Conservation (phyloP, 2,888 invertebrate species). For the Latrodectus hesperus region DNA sequence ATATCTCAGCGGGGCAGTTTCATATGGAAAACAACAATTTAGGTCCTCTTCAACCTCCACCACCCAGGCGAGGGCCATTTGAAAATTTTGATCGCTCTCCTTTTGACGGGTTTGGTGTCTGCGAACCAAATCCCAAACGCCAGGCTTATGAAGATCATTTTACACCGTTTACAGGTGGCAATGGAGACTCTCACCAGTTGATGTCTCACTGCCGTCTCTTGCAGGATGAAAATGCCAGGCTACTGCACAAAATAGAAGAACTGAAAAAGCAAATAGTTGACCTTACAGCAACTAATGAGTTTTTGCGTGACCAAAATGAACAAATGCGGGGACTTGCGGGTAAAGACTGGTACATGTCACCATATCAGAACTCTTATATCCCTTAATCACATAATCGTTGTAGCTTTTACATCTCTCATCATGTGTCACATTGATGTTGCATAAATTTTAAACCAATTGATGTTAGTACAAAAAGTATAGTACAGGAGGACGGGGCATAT, state of each 20-base stretch:
- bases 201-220: conserved; percentile 71
- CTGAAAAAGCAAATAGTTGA: conserved; percentile 84
- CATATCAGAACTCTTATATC: conserved; percentile 62
- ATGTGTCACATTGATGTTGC: conserved; percentile 64
- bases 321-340: conserved; percentile 77
- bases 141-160: conserved; percentile 67
- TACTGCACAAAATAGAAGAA: conserved; percentile 82
- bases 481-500: too few species aligned
- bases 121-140: conserved; percentile 71
- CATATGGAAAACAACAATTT: conserved; percentile 55
- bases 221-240: conserved; percentile 82
- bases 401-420: conserved; percentile 60
- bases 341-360: conserved; percentile 63
- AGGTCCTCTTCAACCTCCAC: background rate
- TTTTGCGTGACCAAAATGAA: conserved; percentile 86
- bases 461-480: conserved; percentile 61
- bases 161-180: conserved; percentile 34
- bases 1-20: conserved; percentile 72
- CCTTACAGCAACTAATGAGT: conserved; percentile 85
- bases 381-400: conserved; percentile 38
- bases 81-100: conserved; percentile 62
- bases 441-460: conserved; percentile 65
- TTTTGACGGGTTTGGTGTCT: conserved; percentile 70
- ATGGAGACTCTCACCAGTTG: conserved; percentile 40
- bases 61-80: conserved; percentile 49